Conservation (phyloP, 2,113 vertebrate genomes). For the Xiphophorus maculatus region DNA sequence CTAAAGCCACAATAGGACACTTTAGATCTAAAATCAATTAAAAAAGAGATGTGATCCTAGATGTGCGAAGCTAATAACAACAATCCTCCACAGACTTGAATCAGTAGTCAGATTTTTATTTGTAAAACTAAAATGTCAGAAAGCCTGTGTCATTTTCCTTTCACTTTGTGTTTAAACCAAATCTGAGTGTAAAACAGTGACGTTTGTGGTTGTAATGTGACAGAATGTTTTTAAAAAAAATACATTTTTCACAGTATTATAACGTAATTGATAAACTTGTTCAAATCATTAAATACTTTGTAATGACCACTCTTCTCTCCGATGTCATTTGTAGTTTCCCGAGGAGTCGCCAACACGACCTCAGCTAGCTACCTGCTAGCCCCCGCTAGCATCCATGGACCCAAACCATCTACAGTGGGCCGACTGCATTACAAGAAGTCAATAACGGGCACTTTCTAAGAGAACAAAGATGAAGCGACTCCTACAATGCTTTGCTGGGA, state of each 20-base stretch:
- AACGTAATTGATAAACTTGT: no score
- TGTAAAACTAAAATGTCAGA: not conserved
- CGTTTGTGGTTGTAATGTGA: not conserved
- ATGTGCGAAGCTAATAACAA: no score
- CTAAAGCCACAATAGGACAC: no score
- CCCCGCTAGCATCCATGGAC: not conserved
- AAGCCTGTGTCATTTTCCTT: not conserved
- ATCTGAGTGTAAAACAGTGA: not conserved
- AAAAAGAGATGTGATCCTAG: no score
- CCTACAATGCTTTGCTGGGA: conserved; percentile 65
- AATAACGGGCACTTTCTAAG: conserved; percentile 25
- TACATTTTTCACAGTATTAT: no score
- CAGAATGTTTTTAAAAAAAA: no score
- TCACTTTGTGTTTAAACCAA: not conserved
- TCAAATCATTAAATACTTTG: not conserved
- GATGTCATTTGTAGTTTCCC: not conserved
- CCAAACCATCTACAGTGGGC: conserved; percentile 15
- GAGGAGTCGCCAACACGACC: conserved; percentile 20
- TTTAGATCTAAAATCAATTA: no score
- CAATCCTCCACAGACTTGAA: no score
- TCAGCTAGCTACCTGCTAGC: conserved; percentile 19
- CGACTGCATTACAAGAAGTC: conserved; percentile 27
- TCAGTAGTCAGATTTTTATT: not conserved
- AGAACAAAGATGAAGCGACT: conserved; percentile 54
- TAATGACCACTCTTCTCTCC: not conserved